These are phyloP conservation scores for Strigamia transsilvanica DNA, from an alignment of 2,888 invertebrate genomes.

Conservation along the genomic window DNA sequence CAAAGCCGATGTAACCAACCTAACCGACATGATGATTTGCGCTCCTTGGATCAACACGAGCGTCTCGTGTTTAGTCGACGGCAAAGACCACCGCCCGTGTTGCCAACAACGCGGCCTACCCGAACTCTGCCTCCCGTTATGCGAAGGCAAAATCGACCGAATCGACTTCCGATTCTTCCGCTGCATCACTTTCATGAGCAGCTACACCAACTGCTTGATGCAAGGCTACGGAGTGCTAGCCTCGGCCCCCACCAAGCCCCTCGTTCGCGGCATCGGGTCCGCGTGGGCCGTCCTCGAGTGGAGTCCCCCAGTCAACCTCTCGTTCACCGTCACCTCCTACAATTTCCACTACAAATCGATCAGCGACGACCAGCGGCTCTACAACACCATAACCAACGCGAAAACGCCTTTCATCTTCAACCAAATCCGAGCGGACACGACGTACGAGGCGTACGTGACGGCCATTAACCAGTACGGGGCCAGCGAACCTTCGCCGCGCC, in stretches of 20 bases:
- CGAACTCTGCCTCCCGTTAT: slow-evolving; percentile 77
- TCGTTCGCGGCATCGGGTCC: slow-evolving; percentile 76
- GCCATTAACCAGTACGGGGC: slow-evolving; percentile 82
- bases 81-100: slow-evolving; percentile 82
- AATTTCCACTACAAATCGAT: slow-evolving; percentile 71
- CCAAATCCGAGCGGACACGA: slow-evolving; percentile 75
- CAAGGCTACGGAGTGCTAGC: slow-evolving; percentile 86
- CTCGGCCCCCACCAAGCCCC: slow-evolving; percentile 74
- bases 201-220: slow-evolving; percentile 81
- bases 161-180: slow-evolving; percentile 83
- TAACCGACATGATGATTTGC: slow-evolving; percentile 87
- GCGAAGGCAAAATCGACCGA: slow-evolving; percentile 79
- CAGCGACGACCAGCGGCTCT: slow-evolving; percentile 59
- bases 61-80: slow-evolving; percentile 80
- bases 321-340: slow-evolving; percentile 76
- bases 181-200: slow-evolving; percentile 81
- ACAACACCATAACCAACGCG: slow-evolving; percentile 63
- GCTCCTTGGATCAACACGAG: slow-evolving; percentile 86
- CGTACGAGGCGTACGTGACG: slow-evolving; percentile 82
- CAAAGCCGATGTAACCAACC: slow-evolving; percentile 68
- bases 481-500: slow-evolving; percentile 77
- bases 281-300: slow-evolving; percentile 82
- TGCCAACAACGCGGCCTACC: slow-evolving; percentile 80
- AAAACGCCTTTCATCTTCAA: slow-evolving; percentile 78
- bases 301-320: slow-evolving; percentile 74